Conservation (phyloP, 1,140 invertebrate species). For the Hyposmocoma kahamanoa region DNA sequence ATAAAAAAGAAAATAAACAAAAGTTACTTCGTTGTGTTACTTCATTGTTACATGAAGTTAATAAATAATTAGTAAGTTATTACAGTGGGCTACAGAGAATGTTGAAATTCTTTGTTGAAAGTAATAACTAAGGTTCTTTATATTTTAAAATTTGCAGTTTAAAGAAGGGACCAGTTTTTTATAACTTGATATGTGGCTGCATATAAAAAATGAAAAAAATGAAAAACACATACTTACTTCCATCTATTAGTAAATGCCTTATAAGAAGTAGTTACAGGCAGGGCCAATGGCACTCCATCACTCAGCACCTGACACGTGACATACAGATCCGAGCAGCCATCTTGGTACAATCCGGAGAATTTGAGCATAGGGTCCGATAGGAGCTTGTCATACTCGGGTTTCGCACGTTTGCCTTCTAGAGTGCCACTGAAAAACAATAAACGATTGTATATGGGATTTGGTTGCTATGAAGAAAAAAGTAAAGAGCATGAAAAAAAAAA, state of each 20-base stretch:
- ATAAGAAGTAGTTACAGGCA: slow-evolving; percentile 94
- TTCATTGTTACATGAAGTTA: no score
- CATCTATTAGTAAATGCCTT: slow-evolving; percentile 94
- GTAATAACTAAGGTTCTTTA: no score
- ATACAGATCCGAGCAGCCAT: slow-evolving; percentile 88
- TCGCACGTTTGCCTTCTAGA: slow-evolving; percentile 91
- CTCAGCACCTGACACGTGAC: slow-evolving; percentile 92
- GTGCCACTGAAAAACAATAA: slow-evolving; percentile 82
- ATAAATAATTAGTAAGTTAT: no score
- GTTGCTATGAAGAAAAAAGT: no score
- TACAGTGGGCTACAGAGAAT: no score
- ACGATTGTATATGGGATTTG: no score
- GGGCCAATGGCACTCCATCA: slow-evolving; percentile 86
- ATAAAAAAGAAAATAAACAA: no score
- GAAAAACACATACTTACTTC: slow-evolving; percentile 88
- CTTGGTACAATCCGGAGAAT: slow-evolving; percentile 91
- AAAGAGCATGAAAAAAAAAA: background rate
- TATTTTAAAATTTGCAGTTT: no score
- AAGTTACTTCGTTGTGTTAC: no score
- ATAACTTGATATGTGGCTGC: no score
- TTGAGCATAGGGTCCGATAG: slow-evolving; percentile 91
- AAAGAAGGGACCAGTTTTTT: no score
- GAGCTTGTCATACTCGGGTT: slow-evolving; percentile 91
- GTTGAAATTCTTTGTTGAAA: no score
- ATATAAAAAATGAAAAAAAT: background rate